Conservation (phyloP, 2,113 vertebrate species). For the Paradisaea rubra region DNA sequence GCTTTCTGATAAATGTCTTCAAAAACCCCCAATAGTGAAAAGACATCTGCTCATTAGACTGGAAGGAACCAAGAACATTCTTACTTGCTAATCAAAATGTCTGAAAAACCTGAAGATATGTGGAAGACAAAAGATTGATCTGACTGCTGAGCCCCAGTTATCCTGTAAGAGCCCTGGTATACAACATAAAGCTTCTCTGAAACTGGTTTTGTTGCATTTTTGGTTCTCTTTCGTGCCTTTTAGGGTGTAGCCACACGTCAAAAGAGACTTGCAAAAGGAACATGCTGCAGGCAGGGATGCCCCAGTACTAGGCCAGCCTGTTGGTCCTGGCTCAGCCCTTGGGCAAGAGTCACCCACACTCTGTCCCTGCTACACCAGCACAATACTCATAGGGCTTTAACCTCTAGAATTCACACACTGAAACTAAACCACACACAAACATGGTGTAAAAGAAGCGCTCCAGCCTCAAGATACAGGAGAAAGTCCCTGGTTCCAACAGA, state of each 20-base stretch:
- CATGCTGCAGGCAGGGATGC: background rate
- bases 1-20: background rate
- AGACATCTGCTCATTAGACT: background rate
- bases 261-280: background rate
- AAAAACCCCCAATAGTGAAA: background rate
- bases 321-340: background rate
- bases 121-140: background rate
- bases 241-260: background rate
- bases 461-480: background rate
- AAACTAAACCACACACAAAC: background rate
- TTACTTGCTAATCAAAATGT: background rate
- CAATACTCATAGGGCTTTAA: background rate
- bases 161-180: rapidly evolving
- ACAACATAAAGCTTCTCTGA: background rate
- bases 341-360: background rate
- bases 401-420: background rate
- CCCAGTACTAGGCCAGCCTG: background rate
- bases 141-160: background rate
- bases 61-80: background rate
- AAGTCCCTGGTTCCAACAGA: background rate
- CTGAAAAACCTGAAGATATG: background rate
- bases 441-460: rapidly evolving
- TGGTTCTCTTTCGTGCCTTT: background rate
- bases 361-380: background rate
- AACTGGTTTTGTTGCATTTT: background rate